These are phyloP conservation scores for Zaprionus africanus DNA, from an alignment of 1,140 invertebrate genomes.

Conservation along the genomic window DNA sequence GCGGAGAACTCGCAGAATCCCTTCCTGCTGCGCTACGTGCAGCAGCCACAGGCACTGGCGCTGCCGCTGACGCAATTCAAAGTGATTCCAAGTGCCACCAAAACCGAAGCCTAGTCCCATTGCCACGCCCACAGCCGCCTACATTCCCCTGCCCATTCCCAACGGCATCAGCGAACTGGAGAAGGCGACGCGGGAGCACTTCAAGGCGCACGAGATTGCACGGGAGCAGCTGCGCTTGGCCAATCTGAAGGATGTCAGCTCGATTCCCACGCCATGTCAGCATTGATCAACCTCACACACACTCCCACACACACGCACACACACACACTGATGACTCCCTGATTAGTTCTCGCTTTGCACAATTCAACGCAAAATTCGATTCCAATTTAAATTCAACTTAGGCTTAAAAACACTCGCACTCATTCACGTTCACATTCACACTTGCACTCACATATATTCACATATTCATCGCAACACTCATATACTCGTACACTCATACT, in stretches of 20 bases:
- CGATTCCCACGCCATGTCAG: constrained; percentile 9
- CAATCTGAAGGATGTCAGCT: constrained; percentile 56
- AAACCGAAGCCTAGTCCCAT: not conserved
- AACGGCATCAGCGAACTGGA: constrained; percentile 54
- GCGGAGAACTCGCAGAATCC: constrained; percentile 56
- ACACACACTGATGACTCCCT: constrained; percentile 5
- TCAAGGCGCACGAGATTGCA: constrained; percentile 74
- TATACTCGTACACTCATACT: constrained; percentile 56
- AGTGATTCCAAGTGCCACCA: not conserved
- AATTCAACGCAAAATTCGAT: constrained; percentile 27
- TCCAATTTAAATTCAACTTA: constrained; percentile 42
- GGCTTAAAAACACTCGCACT: constrained; percentile 32
- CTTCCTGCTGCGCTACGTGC: constrained; percentile 62
- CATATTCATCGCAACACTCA: constrained; percentile 18
- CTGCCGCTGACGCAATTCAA: not conserved
- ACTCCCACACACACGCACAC: not conserved
- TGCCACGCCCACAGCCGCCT: not conserved
- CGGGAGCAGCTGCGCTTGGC: constrained; percentile 77
- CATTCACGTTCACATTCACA: constrained; percentile 40
- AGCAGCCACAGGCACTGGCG: constrained; percentile 12
- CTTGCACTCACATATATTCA: constrained; percentile 10
- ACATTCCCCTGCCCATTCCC: constrained; percentile 10
- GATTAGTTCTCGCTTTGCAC: constrained; percentile 38
- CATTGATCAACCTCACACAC: constrained; percentile 4
- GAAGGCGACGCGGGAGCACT: constrained; percentile 70